Percentiles rank a stretch among this genome's conserved stretches.
Conservation (phyloP, 2,797 vertebrate species). For the Emys orbicularis region DNA sequence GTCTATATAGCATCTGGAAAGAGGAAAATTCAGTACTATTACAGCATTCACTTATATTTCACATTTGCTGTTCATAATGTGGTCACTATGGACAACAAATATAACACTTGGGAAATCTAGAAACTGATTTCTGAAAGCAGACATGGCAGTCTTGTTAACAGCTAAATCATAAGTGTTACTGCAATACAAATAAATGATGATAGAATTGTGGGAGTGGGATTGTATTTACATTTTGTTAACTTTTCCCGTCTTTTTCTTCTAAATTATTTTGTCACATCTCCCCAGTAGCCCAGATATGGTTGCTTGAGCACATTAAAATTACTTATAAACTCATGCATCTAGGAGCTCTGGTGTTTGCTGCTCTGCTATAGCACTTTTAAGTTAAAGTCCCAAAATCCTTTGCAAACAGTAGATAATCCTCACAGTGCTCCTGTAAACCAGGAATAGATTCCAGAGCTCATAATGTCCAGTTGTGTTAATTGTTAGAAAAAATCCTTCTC, state of each 20-base stretch:
- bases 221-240: not conserved
- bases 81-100: not conserved
- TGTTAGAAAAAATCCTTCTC: not conserved
- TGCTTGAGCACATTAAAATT: not conserved
- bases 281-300: not conserved
- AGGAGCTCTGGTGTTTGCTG: not conserved
- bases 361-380: not conserved
- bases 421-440: not conserved
- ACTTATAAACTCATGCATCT: not conserved
- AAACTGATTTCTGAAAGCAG: slow-evolving; percentile 30
- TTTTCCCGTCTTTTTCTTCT: not conserved
- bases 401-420: not conserved
- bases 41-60: not conserved
- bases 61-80: not conserved
- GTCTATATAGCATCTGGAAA: not conserved
- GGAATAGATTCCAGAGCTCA: not conserved
- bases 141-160: not conserved
- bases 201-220: not conserved
- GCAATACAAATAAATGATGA: not conserved
- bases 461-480: not conserved
- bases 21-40: not conserved
- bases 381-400: not conserved
- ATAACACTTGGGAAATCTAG: not conserved
- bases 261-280: not conserved
- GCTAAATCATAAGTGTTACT: not conserved